Evolutionary conservation across 1,140 invertebrate species (phyloP).

Genomic region (Dreissena polymorpha): DNA sequence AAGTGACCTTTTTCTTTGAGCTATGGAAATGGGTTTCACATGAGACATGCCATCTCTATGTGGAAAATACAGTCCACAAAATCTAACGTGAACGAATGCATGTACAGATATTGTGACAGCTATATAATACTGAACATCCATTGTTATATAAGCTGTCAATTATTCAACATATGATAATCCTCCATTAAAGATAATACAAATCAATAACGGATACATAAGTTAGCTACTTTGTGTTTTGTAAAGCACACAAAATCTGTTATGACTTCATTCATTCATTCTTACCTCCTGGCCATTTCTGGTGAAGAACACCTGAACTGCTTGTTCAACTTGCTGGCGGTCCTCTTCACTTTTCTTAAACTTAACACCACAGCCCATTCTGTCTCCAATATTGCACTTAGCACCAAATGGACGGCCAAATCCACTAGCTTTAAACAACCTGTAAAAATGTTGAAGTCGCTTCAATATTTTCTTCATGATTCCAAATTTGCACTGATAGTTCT

Average conservation of each 20-base stretch:
- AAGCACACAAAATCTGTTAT: conserved; percentile 7
- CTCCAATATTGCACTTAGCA: conserved; percentile 78
- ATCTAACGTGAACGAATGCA: no score
- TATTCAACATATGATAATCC: no score
- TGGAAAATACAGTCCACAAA: no score
- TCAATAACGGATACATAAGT: no score
- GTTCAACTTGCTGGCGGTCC: conserved; percentile 59
- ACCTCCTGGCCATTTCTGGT: conserved; percentile 82
- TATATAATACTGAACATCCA: no score
- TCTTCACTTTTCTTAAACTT: conserved; percentile 71
- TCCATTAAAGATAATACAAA: no score
- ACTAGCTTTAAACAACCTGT: conserved; percentile 71
- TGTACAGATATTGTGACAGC: no score
- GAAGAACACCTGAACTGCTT: conserved; percentile 80
- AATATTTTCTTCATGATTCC: not conserved
- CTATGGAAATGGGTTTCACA: no score
- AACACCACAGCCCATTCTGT: conserved; percentile 81
- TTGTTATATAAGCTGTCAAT: no score
- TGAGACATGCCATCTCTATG: no score
- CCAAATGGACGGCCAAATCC: conserved; percentile 78
- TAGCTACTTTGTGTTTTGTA: no score
- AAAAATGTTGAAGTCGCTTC: not conserved
- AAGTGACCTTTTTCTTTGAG: no score
- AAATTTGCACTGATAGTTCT: not conserved
- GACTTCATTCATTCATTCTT: conserved; percentile 13